Percentiles rank a stretch among this genome's conserved stretches.
Conservation (phyloP, 2,113 vertebrate species). For the Lathamus discolor region DNA sequence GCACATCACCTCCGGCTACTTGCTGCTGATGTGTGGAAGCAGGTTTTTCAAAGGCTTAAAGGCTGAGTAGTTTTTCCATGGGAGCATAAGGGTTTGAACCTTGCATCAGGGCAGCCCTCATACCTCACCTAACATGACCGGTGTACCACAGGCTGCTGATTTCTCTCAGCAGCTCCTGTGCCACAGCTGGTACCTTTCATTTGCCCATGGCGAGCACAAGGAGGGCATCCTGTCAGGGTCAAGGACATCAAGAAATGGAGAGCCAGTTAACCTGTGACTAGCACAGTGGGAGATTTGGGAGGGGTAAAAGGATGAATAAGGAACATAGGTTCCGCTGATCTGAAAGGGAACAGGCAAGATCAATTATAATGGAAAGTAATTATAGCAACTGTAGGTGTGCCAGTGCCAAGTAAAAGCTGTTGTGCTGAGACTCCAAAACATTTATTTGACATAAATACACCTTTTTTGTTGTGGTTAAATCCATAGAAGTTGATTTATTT, state of each 20-base stretch:
- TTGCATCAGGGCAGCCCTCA: background rate
- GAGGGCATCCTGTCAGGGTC: background rate
- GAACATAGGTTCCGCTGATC: background rate
- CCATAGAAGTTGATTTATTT: background rate
- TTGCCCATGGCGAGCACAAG: rapidly evolving
- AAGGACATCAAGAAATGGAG: background rate
- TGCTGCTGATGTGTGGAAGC: background rate
- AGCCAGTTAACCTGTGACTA: background rate
- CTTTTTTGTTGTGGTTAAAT: background rate
- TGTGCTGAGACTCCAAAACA: background rate
- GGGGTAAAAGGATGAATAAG: background rate
- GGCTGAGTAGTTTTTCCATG: background rate
- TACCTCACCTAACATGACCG: background rate
- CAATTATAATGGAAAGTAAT: background rate
- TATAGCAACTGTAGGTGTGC: background rate
- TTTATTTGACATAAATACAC: background rate
- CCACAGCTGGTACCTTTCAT: rapidly evolving
- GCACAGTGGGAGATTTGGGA: background rate
- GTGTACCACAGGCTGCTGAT: background rate
- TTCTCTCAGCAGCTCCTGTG: background rate
- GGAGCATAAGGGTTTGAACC: background rate
- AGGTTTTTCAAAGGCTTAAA: background rate
- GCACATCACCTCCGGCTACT: background rate
- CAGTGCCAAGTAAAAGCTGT: background rate
- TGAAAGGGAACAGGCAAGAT: background rate